These are phyloP conservation scores for Meloidogyne chitwoodi DNA, from an alignment of 1,140 invertebrate genomes.

Conservation along the genomic window DNA sequence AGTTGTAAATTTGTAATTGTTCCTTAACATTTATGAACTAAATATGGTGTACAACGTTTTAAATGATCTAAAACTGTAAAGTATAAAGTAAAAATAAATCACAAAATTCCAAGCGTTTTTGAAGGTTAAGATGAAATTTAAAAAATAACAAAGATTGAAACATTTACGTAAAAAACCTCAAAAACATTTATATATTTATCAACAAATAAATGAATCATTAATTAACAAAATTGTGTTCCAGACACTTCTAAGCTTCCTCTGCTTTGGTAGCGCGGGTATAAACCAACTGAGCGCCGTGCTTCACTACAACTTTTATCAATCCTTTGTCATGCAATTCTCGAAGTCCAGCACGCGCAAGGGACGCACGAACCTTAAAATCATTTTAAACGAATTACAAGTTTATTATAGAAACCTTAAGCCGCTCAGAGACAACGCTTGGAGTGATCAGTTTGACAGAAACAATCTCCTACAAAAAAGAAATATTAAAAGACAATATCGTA, in stretches of 20 bases:
- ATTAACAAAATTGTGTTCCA: neutral
- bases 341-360: slow-evolving; percentile 86
- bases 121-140: too few species aligned
- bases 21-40: slow-evolving; percentile 71
- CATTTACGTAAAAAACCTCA: too few species aligned
- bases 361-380: slow-evolving; percentile 75
- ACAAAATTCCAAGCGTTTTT: too few species aligned
- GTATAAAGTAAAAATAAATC: too few species aligned
- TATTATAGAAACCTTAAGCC: slow-evolving; percentile 72
- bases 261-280: slow-evolving; percentile 94
- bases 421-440: slow-evolving; percentile 95
- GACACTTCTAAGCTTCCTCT: slow-evolving; percentile 63
- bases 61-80: too few species aligned
- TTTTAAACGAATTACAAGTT: neutral
- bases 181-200: neutral
- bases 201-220: neutral
- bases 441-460: slow-evolving; percentile 97
- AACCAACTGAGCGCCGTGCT: slow-evolving; percentile 93
- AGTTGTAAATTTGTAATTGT: too few species aligned
- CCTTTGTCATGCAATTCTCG: slow-evolving; percentile 87
- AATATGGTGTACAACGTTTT: slow-evolving; percentile 76
- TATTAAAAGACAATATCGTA: too few species aligned
- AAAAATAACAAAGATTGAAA: too few species aligned
- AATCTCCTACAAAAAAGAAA: slow-evolving; percentile 62
- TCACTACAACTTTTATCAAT: slow-evolving; percentile 82